Conservation (phyloP, 2,797 vertebrate species). For the Sus cebifrons region DNA sequence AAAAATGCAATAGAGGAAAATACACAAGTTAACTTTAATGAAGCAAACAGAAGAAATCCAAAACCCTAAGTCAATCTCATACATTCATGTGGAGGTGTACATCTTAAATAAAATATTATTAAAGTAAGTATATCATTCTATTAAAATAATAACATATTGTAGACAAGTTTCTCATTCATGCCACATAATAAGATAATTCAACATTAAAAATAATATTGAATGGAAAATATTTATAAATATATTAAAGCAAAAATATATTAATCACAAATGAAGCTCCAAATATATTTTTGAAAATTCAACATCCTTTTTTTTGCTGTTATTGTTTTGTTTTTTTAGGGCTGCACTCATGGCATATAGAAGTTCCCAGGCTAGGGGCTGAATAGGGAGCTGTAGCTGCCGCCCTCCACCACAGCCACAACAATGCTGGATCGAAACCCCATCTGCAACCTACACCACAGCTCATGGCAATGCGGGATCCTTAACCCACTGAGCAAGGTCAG, state of each 20-base stretch:
- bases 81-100: not conserved
- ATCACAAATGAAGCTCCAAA: not conserved
- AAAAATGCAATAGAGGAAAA: not conserved
- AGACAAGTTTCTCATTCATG: not conserved
- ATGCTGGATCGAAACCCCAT: too few relatives aligned
- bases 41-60: conserved; percentile 24
- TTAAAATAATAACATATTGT: not conserved
- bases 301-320: too few relatives aligned
- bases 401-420: too few relatives aligned
- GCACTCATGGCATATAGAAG: too few relatives aligned
- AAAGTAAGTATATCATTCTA: not conserved
- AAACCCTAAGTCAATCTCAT: not conserved
- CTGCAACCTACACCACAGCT: too few relatives aligned
- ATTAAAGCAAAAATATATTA: not conserved
- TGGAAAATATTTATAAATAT: not conserved
- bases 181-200: not conserved
- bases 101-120: conserved; percentile 21
- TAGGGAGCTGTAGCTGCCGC: too few relatives aligned
- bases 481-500: too few relatives aligned
- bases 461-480: too few relatives aligned
- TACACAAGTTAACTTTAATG: not conserved
- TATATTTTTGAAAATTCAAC: not conserved
- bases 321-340: too few relatives aligned
- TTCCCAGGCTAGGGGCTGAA: too few relatives aligned
- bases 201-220: not conserved